A percentile compares a stretch with the other conserved stretches of the same genome.
These are phyloP conservation scores for Phalanger gymnotis DNA, from an alignment of 2,797 vertebrate genomes.

Conservation along the genomic window DNA sequence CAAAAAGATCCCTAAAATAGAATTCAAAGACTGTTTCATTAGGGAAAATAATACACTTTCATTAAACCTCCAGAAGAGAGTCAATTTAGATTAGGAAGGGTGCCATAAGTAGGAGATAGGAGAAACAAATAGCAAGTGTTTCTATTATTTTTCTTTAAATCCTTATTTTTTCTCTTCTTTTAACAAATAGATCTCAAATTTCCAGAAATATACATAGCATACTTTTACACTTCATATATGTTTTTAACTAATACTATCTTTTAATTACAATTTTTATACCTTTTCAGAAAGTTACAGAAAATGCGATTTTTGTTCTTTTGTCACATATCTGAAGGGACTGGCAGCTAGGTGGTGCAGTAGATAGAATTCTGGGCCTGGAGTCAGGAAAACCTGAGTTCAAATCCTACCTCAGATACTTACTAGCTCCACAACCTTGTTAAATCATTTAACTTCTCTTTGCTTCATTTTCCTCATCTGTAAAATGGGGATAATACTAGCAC, in stretches of 20 bases:
- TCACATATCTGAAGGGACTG: not conserved
- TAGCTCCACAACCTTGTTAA: not conserved
- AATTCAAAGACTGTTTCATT: constrained; percentile 25
- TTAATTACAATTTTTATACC: not conserved
- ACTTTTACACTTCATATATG: not conserved
- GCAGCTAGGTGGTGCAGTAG: not conserved
- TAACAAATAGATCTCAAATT: constrained; percentile 28
- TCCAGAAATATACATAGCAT: constrained; percentile 32
- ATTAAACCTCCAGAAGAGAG: constrained; percentile 29
- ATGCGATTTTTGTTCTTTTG: not conserved
- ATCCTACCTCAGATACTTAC: not conserved
- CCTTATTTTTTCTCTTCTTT: constrained; percentile 34
- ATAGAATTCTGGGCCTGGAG: not conserved
- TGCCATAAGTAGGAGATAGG: not conserved
- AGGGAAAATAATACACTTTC: constrained; percentile 25
- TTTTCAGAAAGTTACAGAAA: not conserved
- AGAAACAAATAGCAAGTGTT: not conserved
- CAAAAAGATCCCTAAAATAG: constrained; percentile 1
- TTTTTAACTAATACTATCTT: not conserved
- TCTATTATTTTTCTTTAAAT: constrained; percentile 18
- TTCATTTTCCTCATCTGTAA: not conserved
- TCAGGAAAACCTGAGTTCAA: not conserved
- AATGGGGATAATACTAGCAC: not conserved
- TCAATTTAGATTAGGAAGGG: not conserved
- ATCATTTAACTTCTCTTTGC: not conserved